These are phyloP conservation scores for Tamandua tetradactyla DNA, from an alignment of 2,797 vertebrate genomes.

Conservation along the genomic window DNA sequence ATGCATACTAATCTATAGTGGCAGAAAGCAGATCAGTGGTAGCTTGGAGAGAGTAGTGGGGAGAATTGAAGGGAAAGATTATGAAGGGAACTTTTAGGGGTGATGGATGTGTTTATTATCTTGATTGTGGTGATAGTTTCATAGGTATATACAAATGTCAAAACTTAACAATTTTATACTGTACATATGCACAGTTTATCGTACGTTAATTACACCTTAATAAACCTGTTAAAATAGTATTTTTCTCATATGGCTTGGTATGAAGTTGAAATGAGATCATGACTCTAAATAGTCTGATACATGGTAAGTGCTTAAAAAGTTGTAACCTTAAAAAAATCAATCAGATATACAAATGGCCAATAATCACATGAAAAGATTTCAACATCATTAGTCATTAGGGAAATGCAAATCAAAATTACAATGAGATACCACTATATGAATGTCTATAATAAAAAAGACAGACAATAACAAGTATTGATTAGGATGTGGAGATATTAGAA, in stretches of 20 bases:
- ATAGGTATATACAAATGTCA: constrained; percentile 22
- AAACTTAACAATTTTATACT: constrained; percentile 56
- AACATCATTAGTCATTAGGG: background rate
- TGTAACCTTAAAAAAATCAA: background rate
- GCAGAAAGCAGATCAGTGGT: constrained; percentile 51
- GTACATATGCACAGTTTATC: constrained; percentile 45
- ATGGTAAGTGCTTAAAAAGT: constrained; percentile 25
- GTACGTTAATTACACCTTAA: constrained; percentile 45
- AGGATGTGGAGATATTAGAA: constrained; percentile 5
- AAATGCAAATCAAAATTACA: constrained; percentile 35
- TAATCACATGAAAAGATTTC: background rate
- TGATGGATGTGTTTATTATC: constrained; percentile 54
- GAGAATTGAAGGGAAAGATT: constrained; percentile 31
- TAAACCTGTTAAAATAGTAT: constrained; percentile 21
- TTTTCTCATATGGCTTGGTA: constrained; percentile 16
- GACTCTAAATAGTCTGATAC: background rate
- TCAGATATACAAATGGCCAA: background rate
- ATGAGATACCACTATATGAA: background rate
- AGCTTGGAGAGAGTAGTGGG: background rate
- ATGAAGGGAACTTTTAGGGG: constrained; percentile 24
- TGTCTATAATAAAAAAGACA: background rate
- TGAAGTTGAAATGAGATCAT: constrained; percentile 39
- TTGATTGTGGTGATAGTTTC: constrained; percentile 65
- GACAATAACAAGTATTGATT: background rate
- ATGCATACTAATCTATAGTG: constrained; percentile 48